Evolutionary conservation across 35 echinoderm and acorn worm genomes (phyloP), one percentile per base, ranked within the genome.

Genomic region (Holothuria glaberrima): DNA sequence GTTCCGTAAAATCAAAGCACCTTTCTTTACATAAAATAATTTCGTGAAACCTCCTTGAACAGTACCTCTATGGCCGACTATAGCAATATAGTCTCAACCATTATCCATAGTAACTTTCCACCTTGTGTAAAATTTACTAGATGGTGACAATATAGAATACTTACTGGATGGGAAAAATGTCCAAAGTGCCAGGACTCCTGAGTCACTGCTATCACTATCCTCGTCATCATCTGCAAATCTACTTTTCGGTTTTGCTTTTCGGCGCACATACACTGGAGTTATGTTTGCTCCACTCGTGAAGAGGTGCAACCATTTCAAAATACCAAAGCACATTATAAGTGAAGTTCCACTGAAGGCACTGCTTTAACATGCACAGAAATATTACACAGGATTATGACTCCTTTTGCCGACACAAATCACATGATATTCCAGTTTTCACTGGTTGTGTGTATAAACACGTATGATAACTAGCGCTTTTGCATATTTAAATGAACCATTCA

Each of bases 131-230:
- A 46, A 46, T 46, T 46, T 46, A 46, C 44, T 54, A 17, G 0
- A 17, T 14, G 13, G 13, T 14, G 50, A 14, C 10, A 54, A 54
- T 5, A 54, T 5, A 54, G 18, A 69, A 21, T 36, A 84, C 80
- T 84, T 84, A 84, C 80, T 84, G 26, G 80, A 84, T 25, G 80
- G 80, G 32, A 84, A 84, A 25, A 84, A 84, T 33, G 80, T 84
- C 80, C 80, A 84, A 21, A 84, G 80, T 26, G 80, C 80, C 52
- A 84, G 33, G 32, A 84, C 30, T 61, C 80, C 80, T 27, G 9
- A 13, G 6, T 84, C 80, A 84, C 56, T 61, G 58, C 59, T 63
- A 29, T 50, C 67, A 48, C 36, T 41, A 6, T 87, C 85, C n/a
- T n/a, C n/a, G 6, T 87, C 62, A 13, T 87, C 85, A 87, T 71